Evolutionary conservation across 2,797 vertebrate genomes (phyloP).

Genomic region (Epinephelus coioides): DNA sequence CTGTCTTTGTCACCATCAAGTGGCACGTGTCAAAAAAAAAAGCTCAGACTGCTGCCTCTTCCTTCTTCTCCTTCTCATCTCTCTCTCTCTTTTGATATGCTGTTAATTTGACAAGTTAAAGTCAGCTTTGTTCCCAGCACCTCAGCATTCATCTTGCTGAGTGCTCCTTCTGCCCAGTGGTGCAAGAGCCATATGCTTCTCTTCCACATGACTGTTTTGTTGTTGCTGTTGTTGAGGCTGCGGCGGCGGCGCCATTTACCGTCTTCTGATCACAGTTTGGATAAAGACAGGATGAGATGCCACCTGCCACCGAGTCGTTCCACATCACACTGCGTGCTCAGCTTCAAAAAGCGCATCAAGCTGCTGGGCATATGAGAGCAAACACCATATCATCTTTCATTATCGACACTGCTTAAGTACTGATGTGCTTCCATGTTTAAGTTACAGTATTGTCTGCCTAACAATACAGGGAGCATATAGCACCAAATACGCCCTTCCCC

Average conservation of each 20-base stretch:
- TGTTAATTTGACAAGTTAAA: conserved; percentile 88
- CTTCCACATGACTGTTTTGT: conserved; percentile 74
- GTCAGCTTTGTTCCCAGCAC: conserved; percentile 82
- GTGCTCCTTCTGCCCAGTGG: conserved; percentile 81
- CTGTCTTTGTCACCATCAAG: conserved; percentile 72
- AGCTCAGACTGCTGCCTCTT: conserved; percentile 52
- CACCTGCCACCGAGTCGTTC: conserved; percentile 77
- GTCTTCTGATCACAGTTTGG: conserved; percentile 76
- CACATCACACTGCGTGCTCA: conserved; percentile 54
- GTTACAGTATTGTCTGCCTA: conserved; percentile 41
- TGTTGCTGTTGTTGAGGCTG: conserved; percentile 65
- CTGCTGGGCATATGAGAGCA: conserved; percentile 55
- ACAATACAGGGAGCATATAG: conserved; percentile 52
- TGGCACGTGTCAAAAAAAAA: conserved; percentile 74
- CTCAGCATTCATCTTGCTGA: conserved; percentile 77
- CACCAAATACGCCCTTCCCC: conserved; percentile 62
- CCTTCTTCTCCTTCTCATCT: conserved; percentile 36
- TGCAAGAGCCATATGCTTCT: conserved; percentile 83
- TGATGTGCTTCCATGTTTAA: conserved; percentile 59
- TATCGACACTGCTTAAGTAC: conserved; percentile 46
- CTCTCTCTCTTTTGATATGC: conserved; percentile 68
- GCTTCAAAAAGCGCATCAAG: conserved; percentile 61
- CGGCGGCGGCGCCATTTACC: conserved; percentile 68
- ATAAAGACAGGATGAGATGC: conserved; percentile 70
- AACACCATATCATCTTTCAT: conserved; percentile 73